Conservation (phyloP, 1,140 invertebrate species). For the Drosophila busckii region DNA sequence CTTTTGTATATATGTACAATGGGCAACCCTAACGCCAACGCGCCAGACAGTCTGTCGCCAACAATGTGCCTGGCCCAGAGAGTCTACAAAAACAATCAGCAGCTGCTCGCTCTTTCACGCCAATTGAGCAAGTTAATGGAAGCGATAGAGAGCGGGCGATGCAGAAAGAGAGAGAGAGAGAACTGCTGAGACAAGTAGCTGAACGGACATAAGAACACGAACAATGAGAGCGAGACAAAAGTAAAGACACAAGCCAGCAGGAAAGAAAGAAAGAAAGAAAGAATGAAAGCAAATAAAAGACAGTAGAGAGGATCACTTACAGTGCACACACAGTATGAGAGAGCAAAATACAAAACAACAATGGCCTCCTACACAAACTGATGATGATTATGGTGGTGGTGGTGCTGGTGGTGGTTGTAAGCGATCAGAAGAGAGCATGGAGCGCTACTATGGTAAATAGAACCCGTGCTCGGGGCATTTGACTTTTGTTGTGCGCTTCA, state of each 20-base stretch:
- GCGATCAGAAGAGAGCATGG: not conserved
- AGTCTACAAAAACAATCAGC: not conserved
- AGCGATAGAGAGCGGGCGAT: slow-evolving; percentile 10
- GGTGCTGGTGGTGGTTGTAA: too few species aligned
- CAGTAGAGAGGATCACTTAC: slow-evolving; percentile 57
- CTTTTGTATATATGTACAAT: not conserved
- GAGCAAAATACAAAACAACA: slow-evolving; percentile 34
- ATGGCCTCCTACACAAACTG: slow-evolving; percentile 64
- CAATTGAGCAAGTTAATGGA: slow-evolving; percentile 7
- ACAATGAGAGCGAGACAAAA: slow-evolving; percentile 63
- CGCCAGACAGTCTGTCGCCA: slow-evolving; percentile 70
- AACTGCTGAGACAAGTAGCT: slow-evolving; percentile 38
- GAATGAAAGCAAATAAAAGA: slow-evolving; percentile 37
- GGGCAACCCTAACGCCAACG: slow-evolving; percentile 42
- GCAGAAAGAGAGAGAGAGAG: not conserved
- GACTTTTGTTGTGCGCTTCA: slow-evolving; percentile 71
- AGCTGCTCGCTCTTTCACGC: too few species aligned
- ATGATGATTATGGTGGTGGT: slow-evolving; percentile 67
- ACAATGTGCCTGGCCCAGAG: slow-evolving; percentile 9
- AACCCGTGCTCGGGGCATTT: slow-evolving; percentile 67
- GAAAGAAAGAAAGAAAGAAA: too few species aligned
- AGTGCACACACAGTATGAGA: slow-evolving; percentile 2
- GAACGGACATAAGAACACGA: slow-evolving; percentile 48
- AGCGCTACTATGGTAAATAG: slow-evolving; percentile 18
- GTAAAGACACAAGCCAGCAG: slow-evolving; percentile 19